Conservation (phyloP, 2,113 vertebrate species). For the Nematolebias whitei region DNA sequence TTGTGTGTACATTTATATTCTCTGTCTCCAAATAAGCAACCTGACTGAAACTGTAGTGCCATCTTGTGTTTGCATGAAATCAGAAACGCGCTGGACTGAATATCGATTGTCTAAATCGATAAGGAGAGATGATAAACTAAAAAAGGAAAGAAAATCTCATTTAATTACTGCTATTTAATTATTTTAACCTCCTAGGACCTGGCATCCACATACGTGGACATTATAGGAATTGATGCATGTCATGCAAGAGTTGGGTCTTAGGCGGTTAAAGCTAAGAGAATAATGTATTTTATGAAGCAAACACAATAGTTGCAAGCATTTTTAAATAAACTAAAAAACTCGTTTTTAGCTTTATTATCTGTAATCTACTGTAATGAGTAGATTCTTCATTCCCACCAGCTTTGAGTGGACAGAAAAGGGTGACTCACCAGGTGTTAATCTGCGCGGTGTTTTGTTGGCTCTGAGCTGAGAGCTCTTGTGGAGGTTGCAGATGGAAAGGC, state of each 20-base stretch:
- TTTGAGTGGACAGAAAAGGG: slow-evolving; percentile 12
- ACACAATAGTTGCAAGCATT: background rate
- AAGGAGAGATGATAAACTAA: too few species aligned
- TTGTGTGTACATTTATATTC: too few species aligned
- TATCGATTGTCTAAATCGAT: too few species aligned
- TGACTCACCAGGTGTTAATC: slow-evolving; percentile 25
- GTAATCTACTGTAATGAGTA: background rate
- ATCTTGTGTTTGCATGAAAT: slow-evolving; percentile 56
- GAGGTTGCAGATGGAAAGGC: slow-evolving; percentile 43
- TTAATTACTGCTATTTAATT: too few species aligned
- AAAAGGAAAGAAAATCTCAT: too few species aligned
- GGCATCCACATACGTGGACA: too few species aligned
- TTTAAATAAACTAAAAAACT: background rate
- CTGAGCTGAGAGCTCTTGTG: slow-evolving; percentile 46
- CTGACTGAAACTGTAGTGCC: slow-evolving; percentile 61
- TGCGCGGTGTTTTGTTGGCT: slow-evolving; percentile 17
- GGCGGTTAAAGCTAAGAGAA: too few species aligned
- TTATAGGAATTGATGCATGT: too few species aligned
- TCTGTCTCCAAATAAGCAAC: too few species aligned
- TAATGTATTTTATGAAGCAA: too few species aligned
- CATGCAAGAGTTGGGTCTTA: too few species aligned
- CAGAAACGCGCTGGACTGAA: background rate
- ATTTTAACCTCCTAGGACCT: too few species aligned
- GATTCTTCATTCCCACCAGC: slow-evolving; percentile 10
- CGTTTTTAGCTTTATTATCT: background rate